Conservation (phyloP, 2,888 invertebrate genomes). For the Leptogaster cylindrica region DNA sequence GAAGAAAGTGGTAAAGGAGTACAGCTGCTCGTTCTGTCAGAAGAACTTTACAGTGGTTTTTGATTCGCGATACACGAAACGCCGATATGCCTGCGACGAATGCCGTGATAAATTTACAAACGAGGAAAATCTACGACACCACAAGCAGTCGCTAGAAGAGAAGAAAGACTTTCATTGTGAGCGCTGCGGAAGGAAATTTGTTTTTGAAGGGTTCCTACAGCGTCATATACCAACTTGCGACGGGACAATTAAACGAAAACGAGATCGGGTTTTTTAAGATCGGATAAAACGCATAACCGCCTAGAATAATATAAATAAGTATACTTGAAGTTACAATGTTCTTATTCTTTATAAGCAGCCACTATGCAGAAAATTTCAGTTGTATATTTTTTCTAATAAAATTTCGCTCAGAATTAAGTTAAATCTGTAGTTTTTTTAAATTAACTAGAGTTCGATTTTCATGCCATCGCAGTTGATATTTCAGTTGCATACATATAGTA, state of each 20-base stretch:
- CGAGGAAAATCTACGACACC: constrained; percentile 57
- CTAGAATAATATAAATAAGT: too few species aligned
- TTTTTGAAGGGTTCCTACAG: constrained; percentile 60
- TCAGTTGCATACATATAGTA: too few species aligned
- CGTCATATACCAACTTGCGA: constrained; percentile 60
- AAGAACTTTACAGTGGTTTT: constrained; percentile 60
- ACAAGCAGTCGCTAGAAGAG: constrained; percentile 59
- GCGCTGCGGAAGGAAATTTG: constrained; percentile 60
- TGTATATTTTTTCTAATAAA: too few species aligned
- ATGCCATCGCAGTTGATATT: too few species aligned
- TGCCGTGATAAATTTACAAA: constrained; percentile 61
- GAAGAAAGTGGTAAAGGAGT: constrained; percentile 59
- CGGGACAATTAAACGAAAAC: constrained; percentile 59
- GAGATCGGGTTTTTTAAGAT: constrained; percentile 47
- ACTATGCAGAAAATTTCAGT: too few species aligned
- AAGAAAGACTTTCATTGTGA: constrained; percentile 58
- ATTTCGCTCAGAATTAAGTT: too few species aligned
- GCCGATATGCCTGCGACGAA: constrained; percentile 60
- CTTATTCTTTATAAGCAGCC: too few species aligned
- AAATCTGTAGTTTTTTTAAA: too few species aligned
- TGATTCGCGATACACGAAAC: constrained; percentile 59
- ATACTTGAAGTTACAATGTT: too few species aligned
- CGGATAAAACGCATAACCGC: constrained; percentile 21
- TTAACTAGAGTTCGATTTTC: too few species aligned
- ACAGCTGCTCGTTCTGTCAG: constrained; percentile 59